Base-by-base conservation (phyloP, 1,140 invertebrate genomes). In the Magallana gigas region DNA sequence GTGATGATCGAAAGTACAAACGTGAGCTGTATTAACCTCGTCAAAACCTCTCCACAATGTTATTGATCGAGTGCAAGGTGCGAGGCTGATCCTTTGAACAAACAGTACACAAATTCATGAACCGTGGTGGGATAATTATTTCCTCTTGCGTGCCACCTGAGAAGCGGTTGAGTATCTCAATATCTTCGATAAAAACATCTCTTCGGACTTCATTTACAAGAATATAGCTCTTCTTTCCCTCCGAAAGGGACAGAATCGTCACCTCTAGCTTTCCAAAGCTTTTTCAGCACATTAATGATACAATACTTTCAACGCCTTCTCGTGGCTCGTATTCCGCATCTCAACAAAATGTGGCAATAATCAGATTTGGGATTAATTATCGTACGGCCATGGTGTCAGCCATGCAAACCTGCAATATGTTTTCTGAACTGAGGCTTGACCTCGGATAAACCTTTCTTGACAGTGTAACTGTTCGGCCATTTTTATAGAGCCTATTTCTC, bases 111-210 rank as follows among this genome's bases (percentile, higher is more conserved):
- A 29, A 76, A 76, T 23, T 76, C 68, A 48, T 76, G 68, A 18
- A 76, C 23, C 23, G 18, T 23, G 12, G 14, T 12, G 12, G 36
- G 36, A 29, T 76, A 29, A 76, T 76, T 76, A 23, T 76, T 76
- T 76, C 68, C 68, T 76, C 68, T 76, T 76, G 68, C 36, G 68
- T 76, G 23, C 23, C 68, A 76, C 23, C 68, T 76, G 68, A 76
- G 6, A 76, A 76, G 3, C 36, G 23, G 68, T 8, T 76, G 9
- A 29, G 23, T 76, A 29, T 36, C 18, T 18, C 11, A 29, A 1
- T 11, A 11, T 23, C 36, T 76, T 18, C 14, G 16, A 64, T 16
- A n/a, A 16, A 64, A 18, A 64, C 60, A 64, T 76, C 68, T 76
- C 23, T 29, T 29, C 68, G 23, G 29, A 76, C 68, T 71, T 71